Conservation (phyloP, 1,140 invertebrate genomes). For the Leguminivora glycinivorella region DNA sequence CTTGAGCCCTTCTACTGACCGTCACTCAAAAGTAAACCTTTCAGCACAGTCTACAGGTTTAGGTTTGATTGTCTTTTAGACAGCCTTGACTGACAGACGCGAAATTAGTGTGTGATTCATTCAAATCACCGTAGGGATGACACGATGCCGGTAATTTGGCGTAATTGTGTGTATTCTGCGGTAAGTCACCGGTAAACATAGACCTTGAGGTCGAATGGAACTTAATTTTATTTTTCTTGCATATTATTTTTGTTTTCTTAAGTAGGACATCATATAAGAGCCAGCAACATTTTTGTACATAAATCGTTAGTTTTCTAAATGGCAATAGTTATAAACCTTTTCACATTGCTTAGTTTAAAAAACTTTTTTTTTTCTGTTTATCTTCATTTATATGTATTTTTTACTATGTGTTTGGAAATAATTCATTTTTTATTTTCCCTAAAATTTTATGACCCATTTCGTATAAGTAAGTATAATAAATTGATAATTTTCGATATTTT, state of each 20-base stretch:
- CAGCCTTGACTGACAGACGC: slow-evolving; percentile 17
- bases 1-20: not conserved
- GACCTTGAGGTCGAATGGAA: not conserved
- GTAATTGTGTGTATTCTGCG: slow-evolving; percentile 12
- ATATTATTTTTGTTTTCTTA: too few relatives aligned
- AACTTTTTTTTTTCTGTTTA: too few relatives aligned
- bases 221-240: not conserved
- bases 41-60: not conserved
- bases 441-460: too few relatives aligned
- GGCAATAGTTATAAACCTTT: too few relatives aligned
- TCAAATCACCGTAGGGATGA: slow-evolving; percentile 2
- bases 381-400: too few relatives aligned
- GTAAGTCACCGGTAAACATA: not conserved
- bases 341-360: too few relatives aligned
- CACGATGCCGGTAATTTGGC: not conserved
- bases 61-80: not conserved
- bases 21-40: not conserved
- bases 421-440: too few relatives aligned
- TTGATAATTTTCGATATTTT: too few relatives aligned
- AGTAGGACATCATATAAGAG: not conserved
- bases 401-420: too few relatives aligned
- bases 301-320: too few relatives aligned
- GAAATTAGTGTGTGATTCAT: slow-evolving; percentile 14
- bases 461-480: too few relatives aligned
- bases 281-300: too few relatives aligned